A percentile compares a stretch with the other conserved stretches of the same genome.
These are phyloP conservation scores for Drosophila pegasa DNA, from an alignment of 2,888 invertebrate genomes.

Conservation along the genomic window DNA sequence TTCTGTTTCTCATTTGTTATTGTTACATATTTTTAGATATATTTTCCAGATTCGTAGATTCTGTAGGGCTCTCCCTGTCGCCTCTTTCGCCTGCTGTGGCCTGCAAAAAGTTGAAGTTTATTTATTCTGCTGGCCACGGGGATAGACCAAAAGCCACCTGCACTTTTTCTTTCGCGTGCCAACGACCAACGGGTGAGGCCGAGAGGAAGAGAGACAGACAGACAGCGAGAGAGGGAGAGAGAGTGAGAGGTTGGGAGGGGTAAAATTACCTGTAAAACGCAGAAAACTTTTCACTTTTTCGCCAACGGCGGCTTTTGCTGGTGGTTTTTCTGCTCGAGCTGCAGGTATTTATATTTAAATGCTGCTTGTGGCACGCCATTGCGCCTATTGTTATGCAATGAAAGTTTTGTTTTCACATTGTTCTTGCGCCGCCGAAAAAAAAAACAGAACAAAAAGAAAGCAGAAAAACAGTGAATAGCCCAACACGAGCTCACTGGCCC, in stretches of 20 bases:
- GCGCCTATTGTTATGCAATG: conserved; percentile 79
- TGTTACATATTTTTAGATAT: conserved; percentile 72
- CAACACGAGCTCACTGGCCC: conserved; percentile 2
- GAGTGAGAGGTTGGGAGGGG: background rate
- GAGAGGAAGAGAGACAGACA: conserved; percentile 14
- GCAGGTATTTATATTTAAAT: conserved; percentile 79
- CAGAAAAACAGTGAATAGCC: background rate
- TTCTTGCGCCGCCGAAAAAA: conserved; percentile 23
- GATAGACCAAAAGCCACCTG: conserved; percentile 65
- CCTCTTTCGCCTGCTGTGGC: conserved; percentile 46
- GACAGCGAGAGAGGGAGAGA: background rate
- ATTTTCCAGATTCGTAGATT: conserved; percentile 39
- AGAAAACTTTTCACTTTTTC: conserved; percentile 66
- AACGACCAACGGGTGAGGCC: conserved; percentile 43
- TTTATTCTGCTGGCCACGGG: conserved; percentile 64
- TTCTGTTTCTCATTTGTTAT: conserved; percentile 70
- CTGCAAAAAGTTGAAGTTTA: conserved; percentile 72
- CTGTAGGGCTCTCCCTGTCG: background rate
- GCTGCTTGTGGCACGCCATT: conserved; percentile 74
- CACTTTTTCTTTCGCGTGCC: conserved; percentile 73
- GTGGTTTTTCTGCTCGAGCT: conserved; percentile 59
- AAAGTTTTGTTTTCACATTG: conserved; percentile 69
- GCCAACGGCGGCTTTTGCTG: conserved; percentile 50
- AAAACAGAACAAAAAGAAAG: conserved; percentile 3
- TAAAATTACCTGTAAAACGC: conserved; percentile 64